Evolutionary conservation across 2,888 invertebrate species (phyloP), one percentile per base, ranked within the genome.

Genomic region (Drosophila pseudotalamancana): DNA sequence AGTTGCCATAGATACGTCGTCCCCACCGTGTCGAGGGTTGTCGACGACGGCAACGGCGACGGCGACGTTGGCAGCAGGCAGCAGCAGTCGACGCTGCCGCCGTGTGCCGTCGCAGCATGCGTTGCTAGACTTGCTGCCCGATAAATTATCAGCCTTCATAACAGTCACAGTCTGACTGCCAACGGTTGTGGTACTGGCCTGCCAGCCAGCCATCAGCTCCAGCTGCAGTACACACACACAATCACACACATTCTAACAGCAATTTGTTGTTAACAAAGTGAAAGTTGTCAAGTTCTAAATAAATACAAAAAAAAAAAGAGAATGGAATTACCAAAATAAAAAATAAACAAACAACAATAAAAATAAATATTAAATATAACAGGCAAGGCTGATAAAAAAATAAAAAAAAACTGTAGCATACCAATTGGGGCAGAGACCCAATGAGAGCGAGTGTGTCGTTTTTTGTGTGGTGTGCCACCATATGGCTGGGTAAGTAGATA

Each of bases 121-220:
- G 66, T 67, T 84, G 80, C 80, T 85, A 88, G 87, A 84, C 89
- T 87, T 89, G 88, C 85, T 87, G 85, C 85, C 82, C 87, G 89
- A 88, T 89, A 89, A 89, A 89, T 88, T 88, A 89, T 89, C 78
- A 88, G 83, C 73, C 87, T 81, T 85, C 84, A 81, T 76, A 82
- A 82, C 84, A 88, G 88, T 88, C 84, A 81, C 81, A 76, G 81
- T 81, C 71, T 64, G 81, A 82, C 81, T 82, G 84, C 63, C 84
- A 82, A 84, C 78, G 76, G 62, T 81, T 64, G 71, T 78, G 81
- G 81, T 84, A 50, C 71, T 59, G 59, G 35, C 29, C n/a, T n/a
- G n/a, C 35, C 43, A 19, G 56, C 31, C 18, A 29, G 29, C 11
- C 21, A 12, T 27, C 46, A 32, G 51, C 29, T 11, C 37, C 55